Evolutionary conservation across 53 echinoderm and acorn worm species (phyloP).

Genomic region (Stichopus horrens): DNA sequence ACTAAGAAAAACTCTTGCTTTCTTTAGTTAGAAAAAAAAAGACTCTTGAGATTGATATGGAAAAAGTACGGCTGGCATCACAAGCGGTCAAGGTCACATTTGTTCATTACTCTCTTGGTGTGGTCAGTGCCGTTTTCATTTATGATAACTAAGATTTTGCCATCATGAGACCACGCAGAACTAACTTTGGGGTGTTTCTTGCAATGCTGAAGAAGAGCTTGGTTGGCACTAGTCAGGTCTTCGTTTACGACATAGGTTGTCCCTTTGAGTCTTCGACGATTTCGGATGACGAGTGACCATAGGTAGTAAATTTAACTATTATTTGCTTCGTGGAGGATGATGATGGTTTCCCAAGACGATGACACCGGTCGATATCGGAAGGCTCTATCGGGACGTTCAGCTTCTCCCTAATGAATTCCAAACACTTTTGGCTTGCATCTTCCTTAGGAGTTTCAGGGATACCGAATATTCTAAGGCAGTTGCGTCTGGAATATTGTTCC

Average conservation of each 20-base stretch:
- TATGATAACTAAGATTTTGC: not conserved
- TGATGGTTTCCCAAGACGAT: not conserved
- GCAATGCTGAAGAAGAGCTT: not conserved
- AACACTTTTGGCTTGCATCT: not conserved
- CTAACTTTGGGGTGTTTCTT: constrained; percentile 10
- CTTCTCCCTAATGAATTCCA: not conserved
- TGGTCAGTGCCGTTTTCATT: constrained; percentile 5
- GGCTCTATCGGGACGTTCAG: not conserved
- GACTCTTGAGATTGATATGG: not conserved
- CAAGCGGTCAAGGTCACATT: not conserved
- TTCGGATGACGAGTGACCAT: not conserved
- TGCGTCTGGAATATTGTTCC: not conserved
- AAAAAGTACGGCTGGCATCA: not conserved
- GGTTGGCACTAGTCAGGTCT: not conserved
- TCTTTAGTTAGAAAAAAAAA: not conserved
- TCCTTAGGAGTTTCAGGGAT: not conserved
- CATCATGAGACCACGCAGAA: constrained; percentile 11
- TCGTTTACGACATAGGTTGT: constrained; percentile 4
- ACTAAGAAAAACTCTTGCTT: too few species aligned
- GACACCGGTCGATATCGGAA: not conserved
- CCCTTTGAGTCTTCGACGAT: not conserved
- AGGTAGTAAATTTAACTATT: not conserved
- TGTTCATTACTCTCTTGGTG: not conserved
- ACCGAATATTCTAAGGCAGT: too few species aligned
- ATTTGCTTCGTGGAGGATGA: not conserved